phyloP scores from a whole-genome alignment of 1,140 invertebrate genomes.

The Trinorchestia longiramus region DNA sequence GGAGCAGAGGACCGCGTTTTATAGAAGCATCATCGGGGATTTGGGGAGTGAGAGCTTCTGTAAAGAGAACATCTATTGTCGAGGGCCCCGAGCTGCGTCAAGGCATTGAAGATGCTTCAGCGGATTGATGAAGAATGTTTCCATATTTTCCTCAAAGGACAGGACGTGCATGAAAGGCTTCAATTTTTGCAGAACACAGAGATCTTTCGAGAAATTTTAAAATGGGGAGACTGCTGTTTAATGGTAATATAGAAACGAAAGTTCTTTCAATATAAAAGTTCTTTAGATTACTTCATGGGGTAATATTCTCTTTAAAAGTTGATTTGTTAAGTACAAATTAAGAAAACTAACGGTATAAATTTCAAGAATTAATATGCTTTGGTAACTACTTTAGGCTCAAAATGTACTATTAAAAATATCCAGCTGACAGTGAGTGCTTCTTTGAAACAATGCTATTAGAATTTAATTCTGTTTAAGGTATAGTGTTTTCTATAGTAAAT shows the following conservation, averaged over 20 bases:
- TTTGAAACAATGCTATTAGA: too few species aligned
- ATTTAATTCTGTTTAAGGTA: too few species aligned
- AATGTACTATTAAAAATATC: too few species aligned
- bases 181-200: neutral
- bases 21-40: constrained; percentile 41
- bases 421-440: too few species aligned
- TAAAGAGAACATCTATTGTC: constrained; percentile 32
- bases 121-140: neutral
- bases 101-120: neutral
- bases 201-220: neutral
- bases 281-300: neutral
- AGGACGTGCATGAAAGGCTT: neutral
- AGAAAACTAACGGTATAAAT: too few species aligned
- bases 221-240: neutral
- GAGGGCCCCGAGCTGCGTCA: neutral
- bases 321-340: too few species aligned
- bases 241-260: neutral
- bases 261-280: neutral
- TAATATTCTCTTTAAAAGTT: neutral
- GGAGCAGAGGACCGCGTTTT: constrained; percentile 19
- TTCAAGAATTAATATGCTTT: too few species aligned
- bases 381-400: too few species aligned
- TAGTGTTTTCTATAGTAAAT: too few species aligned
- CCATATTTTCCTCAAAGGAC: neutral
- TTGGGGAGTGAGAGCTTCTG: constrained; percentile 36